These are phyloP conservation scores for Thaumetopoea pityocampa DNA, from an alignment of 1,140 invertebrate genomes.

Conservation along the genomic window DNA sequence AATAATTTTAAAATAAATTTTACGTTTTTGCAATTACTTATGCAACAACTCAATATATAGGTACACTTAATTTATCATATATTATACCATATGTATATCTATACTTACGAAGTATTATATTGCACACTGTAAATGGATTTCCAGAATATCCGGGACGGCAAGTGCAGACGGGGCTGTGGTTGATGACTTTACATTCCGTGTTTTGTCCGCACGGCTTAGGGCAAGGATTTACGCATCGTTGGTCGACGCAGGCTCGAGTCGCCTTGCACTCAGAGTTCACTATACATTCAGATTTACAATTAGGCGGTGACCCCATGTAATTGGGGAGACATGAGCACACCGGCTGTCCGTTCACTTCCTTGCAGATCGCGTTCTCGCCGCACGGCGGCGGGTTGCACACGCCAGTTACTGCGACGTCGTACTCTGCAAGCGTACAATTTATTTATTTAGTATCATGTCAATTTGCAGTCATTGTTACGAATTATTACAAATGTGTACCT, in stretches of 20 bases:
- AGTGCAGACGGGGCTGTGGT: conserved; percentile 78
- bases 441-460: conserved; percentile 4
- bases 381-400: conserved; percentile 77
- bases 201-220: conserved; percentile 76
- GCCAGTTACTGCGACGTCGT: conserved; percentile 46
- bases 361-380: conserved; percentile 56
- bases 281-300: conserved; percentile 79
- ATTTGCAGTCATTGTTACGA: conserved; percentile 4
- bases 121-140: conserved; percentile 77
- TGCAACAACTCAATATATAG: too few relatives aligned
- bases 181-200: conserved; percentile 75
- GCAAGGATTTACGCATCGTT: conserved; percentile 80
- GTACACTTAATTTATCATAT: too few relatives aligned
- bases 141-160: conserved; percentile 77
- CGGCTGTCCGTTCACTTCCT: conserved; percentile 67
- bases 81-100: not conserved
- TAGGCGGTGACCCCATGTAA: conserved; percentile 77
- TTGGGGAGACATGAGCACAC: conserved; percentile 79
- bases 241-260: conserved; percentile 79
- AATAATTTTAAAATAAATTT: too few relatives aligned
- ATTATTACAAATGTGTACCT: conserved; percentile 36
- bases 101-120: conserved; percentile 78
- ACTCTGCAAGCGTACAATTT: conserved; percentile 39
- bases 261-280: conserved; percentile 80
- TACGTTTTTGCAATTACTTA: too few relatives aligned